Evolutionary conservation across 2,888 invertebrate species (phyloP).

Genomic region (Calliscelio sp.): DNA sequence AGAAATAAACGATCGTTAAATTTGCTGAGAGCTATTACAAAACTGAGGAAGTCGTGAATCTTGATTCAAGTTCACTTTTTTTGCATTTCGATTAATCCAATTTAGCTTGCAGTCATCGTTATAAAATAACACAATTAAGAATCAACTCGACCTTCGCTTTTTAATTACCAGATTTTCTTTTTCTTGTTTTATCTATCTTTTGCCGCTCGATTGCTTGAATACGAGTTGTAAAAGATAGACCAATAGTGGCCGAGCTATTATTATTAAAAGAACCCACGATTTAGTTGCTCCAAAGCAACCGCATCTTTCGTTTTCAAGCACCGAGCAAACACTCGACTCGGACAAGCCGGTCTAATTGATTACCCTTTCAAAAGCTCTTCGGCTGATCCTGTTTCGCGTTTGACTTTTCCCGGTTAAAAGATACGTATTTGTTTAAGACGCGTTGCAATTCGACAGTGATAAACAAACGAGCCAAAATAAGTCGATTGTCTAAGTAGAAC

Average conservation of each 20-base stretch:
- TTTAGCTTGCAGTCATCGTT: constrained; percentile 7
- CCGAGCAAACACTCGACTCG: constrained; percentile 80
- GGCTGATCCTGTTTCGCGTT: constrained; percentile 57
- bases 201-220: neutral
- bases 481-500: no score
- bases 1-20: constrained; percentile 20
- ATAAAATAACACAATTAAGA: constrained; percentile 13
- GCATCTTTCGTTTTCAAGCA: constrained; percentile 74
- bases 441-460: constrained; percentile 39
- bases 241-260: no score
- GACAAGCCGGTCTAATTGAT: constrained; percentile 80
- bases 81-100: constrained; percentile 8
- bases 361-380: constrained; percentile 75
- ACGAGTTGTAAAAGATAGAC: no score
- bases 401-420: constrained; percentile 45
- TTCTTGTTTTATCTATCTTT: no score
- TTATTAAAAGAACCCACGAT: constrained; percentile 20
- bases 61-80: constrained; percentile 26
- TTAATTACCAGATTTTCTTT: neutral
- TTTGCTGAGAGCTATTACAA: constrained; percentile 4
- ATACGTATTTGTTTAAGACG: constrained; percentile 30
- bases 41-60: constrained; percentile 21
- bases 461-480: constrained; percentile 46
- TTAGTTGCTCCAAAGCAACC: constrained; percentile 33
- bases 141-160: neutral